These are phyloP conservation scores for Steatocranus sp. DNA, from an alignment of 2,797 vertebrate species.

Conservation along the genomic window DNA sequence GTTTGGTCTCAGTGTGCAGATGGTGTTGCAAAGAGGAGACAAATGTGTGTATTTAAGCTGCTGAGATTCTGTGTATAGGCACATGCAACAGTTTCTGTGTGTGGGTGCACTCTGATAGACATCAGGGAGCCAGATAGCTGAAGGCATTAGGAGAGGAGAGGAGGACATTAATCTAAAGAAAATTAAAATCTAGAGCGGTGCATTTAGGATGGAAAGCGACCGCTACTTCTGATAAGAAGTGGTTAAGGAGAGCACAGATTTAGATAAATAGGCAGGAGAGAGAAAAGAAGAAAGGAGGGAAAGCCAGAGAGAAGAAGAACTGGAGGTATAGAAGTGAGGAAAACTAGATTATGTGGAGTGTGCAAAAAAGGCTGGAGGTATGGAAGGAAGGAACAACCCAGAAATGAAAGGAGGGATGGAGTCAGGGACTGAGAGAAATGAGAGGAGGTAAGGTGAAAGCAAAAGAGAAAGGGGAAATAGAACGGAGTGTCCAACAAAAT, in stretches of 20 bases:
- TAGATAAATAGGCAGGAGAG: conserved; percentile 85
- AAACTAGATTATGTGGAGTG: conserved; percentile 49
- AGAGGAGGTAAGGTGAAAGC: neutral
- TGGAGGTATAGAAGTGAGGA: neutral
- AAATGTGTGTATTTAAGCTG: conserved; percentile 77
- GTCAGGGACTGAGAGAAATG: neutral
- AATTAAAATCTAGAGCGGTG: conserved; percentile 93
- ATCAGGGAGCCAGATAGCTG: conserved; percentile 83
- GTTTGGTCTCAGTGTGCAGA: conserved; percentile 59
- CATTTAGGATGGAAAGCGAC: conserved; percentile 93
- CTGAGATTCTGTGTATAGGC: conserved; percentile 44
- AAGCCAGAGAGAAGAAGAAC: neutral
- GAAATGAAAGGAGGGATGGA: neutral
- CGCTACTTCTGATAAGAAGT: conserved; percentile 97
- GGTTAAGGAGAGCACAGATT: conserved; percentile 93
- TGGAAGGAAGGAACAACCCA: neutral
- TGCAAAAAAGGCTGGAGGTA: neutral
- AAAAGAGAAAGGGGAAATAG: neutral
- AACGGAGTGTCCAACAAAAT: neutral
- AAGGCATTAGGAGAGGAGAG: conserved; percentile 83
- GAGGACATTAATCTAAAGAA: conserved; percentile 97
- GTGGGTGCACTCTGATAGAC: conserved; percentile 79
- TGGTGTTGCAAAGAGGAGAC: conserved; percentile 62
- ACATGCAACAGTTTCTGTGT: neutral
- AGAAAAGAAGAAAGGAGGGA: conserved; percentile 1